A percentile compares a stretch with the other conserved stretches of the same genome.
Evolutionary conservation across 2,797 vertebrate species (phyloP).

Genomic region (Malurus splendens): DNA sequence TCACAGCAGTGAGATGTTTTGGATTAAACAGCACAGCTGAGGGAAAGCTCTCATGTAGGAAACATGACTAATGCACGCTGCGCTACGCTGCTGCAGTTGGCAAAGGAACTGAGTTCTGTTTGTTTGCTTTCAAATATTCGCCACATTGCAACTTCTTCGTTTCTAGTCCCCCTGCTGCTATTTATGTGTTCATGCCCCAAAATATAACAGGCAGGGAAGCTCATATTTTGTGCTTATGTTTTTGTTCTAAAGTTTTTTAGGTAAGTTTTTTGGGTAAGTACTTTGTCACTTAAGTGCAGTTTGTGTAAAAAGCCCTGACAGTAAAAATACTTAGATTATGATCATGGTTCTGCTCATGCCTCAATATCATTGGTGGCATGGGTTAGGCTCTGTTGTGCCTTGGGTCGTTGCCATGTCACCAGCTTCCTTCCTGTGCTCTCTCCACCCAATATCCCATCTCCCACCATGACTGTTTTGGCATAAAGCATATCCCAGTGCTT

Average conservation of each 20-base stretch:
- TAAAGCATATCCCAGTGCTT: background rate
- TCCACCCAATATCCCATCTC: rapidly evolving
- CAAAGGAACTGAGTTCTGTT: background rate
- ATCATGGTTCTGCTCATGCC: background rate
- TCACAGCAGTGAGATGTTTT: background rate
- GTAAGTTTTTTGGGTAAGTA: background rate
- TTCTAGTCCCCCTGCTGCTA: background rate
- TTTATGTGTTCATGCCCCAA: background rate
- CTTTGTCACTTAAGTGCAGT: background rate
- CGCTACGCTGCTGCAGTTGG: background rate
- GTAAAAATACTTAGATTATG: background rate
- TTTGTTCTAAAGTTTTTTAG: background rate
- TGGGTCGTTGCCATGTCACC: background rate
- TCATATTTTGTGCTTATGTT: background rate
- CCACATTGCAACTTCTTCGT: rapidly evolving
- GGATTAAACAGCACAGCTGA: rapidly evolving
- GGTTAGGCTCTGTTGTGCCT: background rate
- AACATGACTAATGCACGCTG: background rate
- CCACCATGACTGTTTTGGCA: background rate
- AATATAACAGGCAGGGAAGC: background rate
- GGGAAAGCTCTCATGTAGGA: background rate
- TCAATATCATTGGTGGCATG: rapidly evolving
- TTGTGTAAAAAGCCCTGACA: background rate
- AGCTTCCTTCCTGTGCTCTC: background rate
- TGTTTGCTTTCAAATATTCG: background rate